Conservation (phyloP, 2,113 vertebrate species). For the Nesoenas mayeri region DNA sequence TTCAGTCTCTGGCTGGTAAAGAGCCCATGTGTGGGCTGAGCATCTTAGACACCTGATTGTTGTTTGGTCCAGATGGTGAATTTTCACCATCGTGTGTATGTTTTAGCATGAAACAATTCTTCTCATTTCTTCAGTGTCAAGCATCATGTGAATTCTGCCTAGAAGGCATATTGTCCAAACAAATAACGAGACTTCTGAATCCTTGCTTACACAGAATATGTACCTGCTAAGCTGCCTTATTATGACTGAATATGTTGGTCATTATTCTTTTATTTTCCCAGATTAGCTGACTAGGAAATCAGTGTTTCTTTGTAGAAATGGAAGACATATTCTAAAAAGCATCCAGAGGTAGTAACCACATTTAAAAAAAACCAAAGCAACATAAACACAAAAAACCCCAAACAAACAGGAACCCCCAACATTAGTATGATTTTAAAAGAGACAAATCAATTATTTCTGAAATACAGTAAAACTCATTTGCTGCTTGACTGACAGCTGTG, state of each 20-base stretch:
- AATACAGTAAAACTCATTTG: conserved; percentile 25
- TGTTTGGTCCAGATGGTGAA: background rate
- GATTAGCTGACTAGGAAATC: background rate
- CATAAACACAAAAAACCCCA: background rate
- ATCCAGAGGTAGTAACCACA: background rate
- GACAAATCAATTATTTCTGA: conserved; percentile 45
- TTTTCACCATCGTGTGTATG: background rate
- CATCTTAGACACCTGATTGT: background rate
- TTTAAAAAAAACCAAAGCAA: background rate
- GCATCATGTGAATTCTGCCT: background rate
- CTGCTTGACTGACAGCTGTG: background rate
- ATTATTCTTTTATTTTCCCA: conserved; percentile 6
- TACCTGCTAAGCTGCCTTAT: conserved; percentile 20
- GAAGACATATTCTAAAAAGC: background rate
- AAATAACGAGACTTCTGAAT: background rate
- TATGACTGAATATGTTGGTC: background rate
- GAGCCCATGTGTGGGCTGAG: background rate
- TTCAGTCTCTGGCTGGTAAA: rapidly evolving
- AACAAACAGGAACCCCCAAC: background rate
- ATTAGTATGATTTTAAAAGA: conserved; percentile 19
- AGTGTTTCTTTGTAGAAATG: conserved; percentile 15
- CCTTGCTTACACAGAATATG: background rate
- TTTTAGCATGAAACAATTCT: background rate
- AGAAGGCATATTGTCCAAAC: background rate
- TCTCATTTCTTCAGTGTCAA: background rate